Base-by-base conservation (phyloP, 2,113 vertebrate species). In the Tachysurus fulvidraco region DNA sequence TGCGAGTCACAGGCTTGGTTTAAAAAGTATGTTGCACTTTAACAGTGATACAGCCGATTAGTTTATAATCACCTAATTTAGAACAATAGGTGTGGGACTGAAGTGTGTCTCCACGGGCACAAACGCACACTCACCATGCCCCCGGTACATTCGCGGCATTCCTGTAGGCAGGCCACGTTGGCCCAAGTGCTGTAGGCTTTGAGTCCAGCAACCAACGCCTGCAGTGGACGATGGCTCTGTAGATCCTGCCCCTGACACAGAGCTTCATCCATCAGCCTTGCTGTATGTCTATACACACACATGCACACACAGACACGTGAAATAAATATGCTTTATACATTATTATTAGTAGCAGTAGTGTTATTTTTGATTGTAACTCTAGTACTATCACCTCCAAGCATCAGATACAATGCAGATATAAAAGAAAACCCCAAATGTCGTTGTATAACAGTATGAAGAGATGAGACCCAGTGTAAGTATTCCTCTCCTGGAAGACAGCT, bases 161-260 rank as follows among this genome's bases (percentile, higher is more conserved):
- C 93, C 87, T 95, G 94, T 41, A 94, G 87, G 81, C 94, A 95
- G 57, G 85, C 19, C 5, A 92, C 5, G 1, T 93, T 94, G 86
- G 92, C 89, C 93, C 94, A 93, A 13, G 92, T 95, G 52, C 94
- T 94, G 83, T 90, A 94, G 80, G 93, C 94, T 87, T 95, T 94
- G 57, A 94, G 91, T 1, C 94, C 93, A 0, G 91, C 93, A 36
- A 93, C 88, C 17, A 95, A 83, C 0, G 90, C 93, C 90, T 95
- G 93, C 57, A 94, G 91, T 0, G 85, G 55, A 13, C 89, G 84
- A 12, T 89, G 92, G 41, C 60, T 69, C 12, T 87, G 83, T 0
- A 94, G 91, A 64, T 93, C 93, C 81, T 91, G 89, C 8, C 93
- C 92, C 11, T 73, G 83, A 88, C 85, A 92, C 60, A 94, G 19